phyloP scores from a whole-genome alignment of 2,888 invertebrate genomes.

The Sarcophaga carnaria region DNA sequence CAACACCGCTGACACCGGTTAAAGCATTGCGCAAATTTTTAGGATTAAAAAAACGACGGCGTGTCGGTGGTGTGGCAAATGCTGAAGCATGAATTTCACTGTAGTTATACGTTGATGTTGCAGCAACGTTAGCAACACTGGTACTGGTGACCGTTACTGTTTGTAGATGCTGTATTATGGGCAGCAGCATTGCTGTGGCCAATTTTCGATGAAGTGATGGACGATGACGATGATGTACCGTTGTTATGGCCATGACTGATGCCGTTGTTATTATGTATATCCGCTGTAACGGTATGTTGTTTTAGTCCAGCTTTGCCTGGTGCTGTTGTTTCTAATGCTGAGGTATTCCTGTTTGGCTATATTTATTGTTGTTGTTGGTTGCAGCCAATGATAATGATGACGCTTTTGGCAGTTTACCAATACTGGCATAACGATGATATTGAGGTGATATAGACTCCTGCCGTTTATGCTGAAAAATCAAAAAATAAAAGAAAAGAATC shows the following conservation, averaged over 20 bases:
- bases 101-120: slow-evolving; percentile 72
- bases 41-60: slow-evolving; percentile 91
- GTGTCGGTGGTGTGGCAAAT: slow-evolving; percentile 90
- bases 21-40: slow-evolving; percentile 91
- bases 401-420: slow-evolving; percentile 79
- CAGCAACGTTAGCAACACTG: slow-evolving; percentile 38
- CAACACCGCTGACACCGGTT: slow-evolving; percentile 73
- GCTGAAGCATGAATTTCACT: slow-evolving; percentile 83
- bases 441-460: slow-evolving; percentile 81
- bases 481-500: slow-evolving; percentile 50
- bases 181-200: slow-evolving; percentile 51
- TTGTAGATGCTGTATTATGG: slow-evolving; percentile 72
- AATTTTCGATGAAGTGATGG: slow-evolving; percentile 58
- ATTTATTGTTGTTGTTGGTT: slow-evolving; percentile 71
- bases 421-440: slow-evolving; percentile 79
- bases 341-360: slow-evolving; percentile 63
- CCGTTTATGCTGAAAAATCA: slow-evolving; percentile 77
- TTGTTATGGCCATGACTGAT: slow-evolving; percentile 60
- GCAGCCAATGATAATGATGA: slow-evolving; percentile 64
- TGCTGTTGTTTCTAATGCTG: slow-evolving; percentile 21
- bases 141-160: slow-evolving; percentile 56
- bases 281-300: slow-evolving; percentile 71
- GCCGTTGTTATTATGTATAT: slow-evolving; percentile 70
- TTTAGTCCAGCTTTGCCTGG: slow-evolving; percentile 65
- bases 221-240: slow-evolving; percentile 55